Percentiles rank a stretch among this genome's conserved stretches.
Evolutionary conservation across 2,888 invertebrate species (phyloP).

Genomic region (Oegoconia quadripuncta): DNA sequence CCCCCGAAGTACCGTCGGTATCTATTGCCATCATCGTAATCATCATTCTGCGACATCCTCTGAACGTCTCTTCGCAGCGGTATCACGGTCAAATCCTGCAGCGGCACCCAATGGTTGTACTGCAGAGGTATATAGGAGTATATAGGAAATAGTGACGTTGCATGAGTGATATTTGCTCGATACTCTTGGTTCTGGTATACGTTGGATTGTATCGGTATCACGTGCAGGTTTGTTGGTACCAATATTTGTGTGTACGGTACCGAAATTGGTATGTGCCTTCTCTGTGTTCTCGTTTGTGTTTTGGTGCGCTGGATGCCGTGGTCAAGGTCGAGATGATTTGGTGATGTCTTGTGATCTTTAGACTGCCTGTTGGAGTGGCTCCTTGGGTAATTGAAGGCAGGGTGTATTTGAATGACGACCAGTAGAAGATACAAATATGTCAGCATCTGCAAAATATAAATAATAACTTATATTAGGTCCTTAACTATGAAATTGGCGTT

Average conservation of each 20-base stretch:
- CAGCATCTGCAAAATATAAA: conserved; percentile 42
- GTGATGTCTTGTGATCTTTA: neutral
- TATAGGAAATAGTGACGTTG: conserved; percentile 35
- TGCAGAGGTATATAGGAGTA: conserved; percentile 33
- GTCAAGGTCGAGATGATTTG: neutral
- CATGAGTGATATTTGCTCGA: neutral
- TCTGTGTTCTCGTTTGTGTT: conserved; percentile 11
- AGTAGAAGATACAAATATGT: conserved; percentile 33
- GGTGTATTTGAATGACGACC: conserved; percentile 29
- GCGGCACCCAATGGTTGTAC: conserved; percentile 41
- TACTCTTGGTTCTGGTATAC: conserved; percentile 33
- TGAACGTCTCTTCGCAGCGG: conserved; percentile 49
- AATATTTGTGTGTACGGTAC: conserved; percentile 33
- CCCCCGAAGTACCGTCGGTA: conserved; percentile 61
- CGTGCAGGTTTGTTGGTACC: conserved; percentile 47
- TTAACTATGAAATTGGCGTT: too few relatives aligned
- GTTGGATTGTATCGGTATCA: conserved; percentile 49
- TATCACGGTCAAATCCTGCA: conserved; percentile 61
- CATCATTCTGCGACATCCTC: conserved; percentile 29
- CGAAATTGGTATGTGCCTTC: conserved; percentile 37
- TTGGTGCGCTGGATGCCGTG: conserved; percentile 1
- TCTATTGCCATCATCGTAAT: conserved; percentile 41
- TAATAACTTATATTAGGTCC: neutral
- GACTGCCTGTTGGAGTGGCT: neutral
- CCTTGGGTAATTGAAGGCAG: conserved; percentile 30